These are phyloP conservation scores for Nasonia giraulti DNA, from an alignment of 1,140 invertebrate genomes.

Conservation along the genomic window DNA sequence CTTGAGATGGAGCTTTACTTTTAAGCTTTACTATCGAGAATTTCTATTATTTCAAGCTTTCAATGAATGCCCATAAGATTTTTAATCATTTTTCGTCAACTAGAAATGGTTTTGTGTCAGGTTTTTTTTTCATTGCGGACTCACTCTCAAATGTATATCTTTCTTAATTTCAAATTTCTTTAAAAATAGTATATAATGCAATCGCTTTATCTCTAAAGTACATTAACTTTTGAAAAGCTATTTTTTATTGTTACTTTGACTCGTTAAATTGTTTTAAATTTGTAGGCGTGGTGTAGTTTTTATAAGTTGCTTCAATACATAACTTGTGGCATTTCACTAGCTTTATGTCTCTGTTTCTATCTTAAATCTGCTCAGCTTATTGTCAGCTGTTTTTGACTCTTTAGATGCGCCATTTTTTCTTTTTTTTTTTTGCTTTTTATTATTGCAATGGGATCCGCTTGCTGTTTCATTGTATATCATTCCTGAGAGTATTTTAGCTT, in stretches of 20 bases:
- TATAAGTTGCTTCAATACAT: slow-evolving; percentile 5
- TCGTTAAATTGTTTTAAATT: background rate
- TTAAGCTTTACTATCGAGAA: slow-evolving; percentile 37
- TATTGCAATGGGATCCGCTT: slow-evolving; percentile 59
- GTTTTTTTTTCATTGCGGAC: slow-evolving; percentile 19
- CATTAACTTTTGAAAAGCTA: background rate
- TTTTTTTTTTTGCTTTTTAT: slow-evolving; percentile 42
- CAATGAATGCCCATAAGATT: slow-evolving; percentile 37
- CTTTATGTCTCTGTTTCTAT: slow-evolving; percentile 16
- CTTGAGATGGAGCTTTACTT: slow-evolving; percentile 46
- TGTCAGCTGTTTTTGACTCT: slow-evolving; percentile 42
- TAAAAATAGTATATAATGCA: slow-evolving; percentile 24
- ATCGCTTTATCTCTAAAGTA: background rate
- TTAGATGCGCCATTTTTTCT: slow-evolving; percentile 39
- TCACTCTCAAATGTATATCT: slow-evolving; percentile 18
- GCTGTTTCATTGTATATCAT: slow-evolving; percentile 66
- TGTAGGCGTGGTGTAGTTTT: background rate
- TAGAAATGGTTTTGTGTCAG: slow-evolving; percentile 16
- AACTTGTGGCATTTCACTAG: slow-evolving; percentile 27
- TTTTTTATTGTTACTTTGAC: background rate
- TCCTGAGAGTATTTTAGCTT: slow-evolving; percentile 65
- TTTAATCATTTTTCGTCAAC: slow-evolving; percentile 1
- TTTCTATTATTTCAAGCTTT: slow-evolving; percentile 34
- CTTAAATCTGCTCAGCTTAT: slow-evolving; percentile 40
- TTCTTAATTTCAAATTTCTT: slow-evolving; percentile 23